Conservation (phyloP, 2,113 vertebrate genomes). For the Redunca redunca region DNA sequence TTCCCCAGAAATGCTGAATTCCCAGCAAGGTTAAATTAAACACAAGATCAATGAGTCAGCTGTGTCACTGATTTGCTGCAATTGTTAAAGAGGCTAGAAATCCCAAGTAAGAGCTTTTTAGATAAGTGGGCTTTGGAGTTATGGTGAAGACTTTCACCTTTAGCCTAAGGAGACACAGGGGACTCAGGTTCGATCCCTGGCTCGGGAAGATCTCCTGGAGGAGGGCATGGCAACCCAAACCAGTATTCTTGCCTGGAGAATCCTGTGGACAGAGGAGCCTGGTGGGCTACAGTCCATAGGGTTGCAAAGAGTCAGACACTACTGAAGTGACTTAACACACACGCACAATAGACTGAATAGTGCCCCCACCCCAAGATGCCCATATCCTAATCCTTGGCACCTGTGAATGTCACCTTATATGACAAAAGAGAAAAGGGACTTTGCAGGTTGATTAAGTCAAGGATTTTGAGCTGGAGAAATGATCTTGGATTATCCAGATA, state of each 20-base stretch:
- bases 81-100: neutral
- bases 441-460: neutral
- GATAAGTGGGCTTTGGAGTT: neutral
- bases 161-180: neutral
- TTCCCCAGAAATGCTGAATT: neutral
- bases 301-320: neutral
- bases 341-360: neutral
- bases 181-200: neutral
- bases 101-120: neutral
- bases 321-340: neutral
- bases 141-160: neutral
- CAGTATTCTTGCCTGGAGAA: neutral
- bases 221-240: neutral
- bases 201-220: neutral
- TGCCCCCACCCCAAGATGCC: neutral
- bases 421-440: neutral
- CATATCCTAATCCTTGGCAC: neutral
- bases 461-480: no score
- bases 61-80: neutral
- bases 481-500: neutral
- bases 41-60: accelerated
- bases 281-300: neutral
- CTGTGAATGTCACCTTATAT: no score
- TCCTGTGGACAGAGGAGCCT: neutral
- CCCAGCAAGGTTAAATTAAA: neutral